phyloP scores from a whole-genome alignment of 2,113 vertebrate species.

The Hippocampus abdominalis region DNA sequence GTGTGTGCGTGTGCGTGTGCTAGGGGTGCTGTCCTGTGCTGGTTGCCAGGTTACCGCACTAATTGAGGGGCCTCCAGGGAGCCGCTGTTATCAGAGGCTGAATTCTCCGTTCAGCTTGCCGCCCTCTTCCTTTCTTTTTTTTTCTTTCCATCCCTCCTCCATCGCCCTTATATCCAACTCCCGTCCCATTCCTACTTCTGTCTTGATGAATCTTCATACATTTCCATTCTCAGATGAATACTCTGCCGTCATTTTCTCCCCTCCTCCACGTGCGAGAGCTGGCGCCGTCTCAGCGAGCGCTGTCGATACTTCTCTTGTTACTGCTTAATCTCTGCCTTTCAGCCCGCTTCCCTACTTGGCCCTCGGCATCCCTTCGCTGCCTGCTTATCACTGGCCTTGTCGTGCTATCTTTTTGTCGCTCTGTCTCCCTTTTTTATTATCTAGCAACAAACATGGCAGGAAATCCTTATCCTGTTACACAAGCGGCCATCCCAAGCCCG shows the following conservation, averaged over 20 bases:
- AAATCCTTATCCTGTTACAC: slow-evolving; percentile 53
- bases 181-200: not conserved
- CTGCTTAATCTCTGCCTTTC: slow-evolving; percentile 40
- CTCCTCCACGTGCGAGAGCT: not conserved
- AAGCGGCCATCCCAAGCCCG: slow-evolving; percentile 18
- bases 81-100: slow-evolving; percentile 61
- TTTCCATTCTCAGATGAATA: slow-evolving; percentile 3
- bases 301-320: slow-evolving; percentile 25
- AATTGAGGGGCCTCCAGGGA: slow-evolving; percentile 74
- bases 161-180: slow-evolving; percentile 1
- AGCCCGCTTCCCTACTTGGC: slow-evolving; percentile 22
- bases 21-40: slow-evolving; percentile 61
- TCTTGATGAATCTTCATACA: not conserved
- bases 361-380: slow-evolving; percentile 19
- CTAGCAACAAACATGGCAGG: slow-evolving; percentile 42
- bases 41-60: slow-evolving; percentile 77
- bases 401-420: slow-evolving; percentile 22
- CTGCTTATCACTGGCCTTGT: slow-evolving; percentile 27
- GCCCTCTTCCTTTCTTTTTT: slow-evolving; percentile 28
- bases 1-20: slow-evolving; percentile 21
- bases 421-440: slow-evolving; percentile 36
- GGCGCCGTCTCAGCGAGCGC: slow-evolving; percentile 2
- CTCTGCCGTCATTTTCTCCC: not conserved
- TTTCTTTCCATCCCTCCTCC: slow-evolving; percentile 22
- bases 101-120: slow-evolving; percentile 46